Evolutionary conservation across 2,888 invertebrate species (phyloP).

Genomic region (Apotomis turbidana): DNA sequence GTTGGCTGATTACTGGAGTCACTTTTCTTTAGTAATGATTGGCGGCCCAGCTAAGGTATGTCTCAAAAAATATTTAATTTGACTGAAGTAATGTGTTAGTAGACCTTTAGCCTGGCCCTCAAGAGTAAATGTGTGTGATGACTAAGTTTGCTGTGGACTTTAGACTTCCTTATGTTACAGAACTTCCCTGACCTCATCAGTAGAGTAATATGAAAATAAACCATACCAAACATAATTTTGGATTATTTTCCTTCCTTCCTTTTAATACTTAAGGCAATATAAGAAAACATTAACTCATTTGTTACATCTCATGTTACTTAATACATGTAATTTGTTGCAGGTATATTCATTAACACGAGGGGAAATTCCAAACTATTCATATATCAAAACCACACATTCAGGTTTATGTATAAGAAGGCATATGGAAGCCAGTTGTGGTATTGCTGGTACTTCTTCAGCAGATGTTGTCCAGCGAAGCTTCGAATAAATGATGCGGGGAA

Average conservation of each 20-base stretch:
- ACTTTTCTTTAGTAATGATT: no score
- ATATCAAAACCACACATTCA: conserved; percentile 80
- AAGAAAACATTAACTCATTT: conserved; percentile 17
- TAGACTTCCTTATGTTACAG: conserved; percentile 30
- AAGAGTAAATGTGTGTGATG: not conserved
- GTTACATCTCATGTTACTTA: conserved; percentile 46
- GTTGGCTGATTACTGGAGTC: no score
- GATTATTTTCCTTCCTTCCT: conserved; percentile 58
- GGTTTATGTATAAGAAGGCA: conserved; percentile 80
- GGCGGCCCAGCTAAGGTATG: no score
- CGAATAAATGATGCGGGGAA: conserved; percentile 76
- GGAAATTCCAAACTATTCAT: conserved; percentile 80
- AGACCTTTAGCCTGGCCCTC: no score
- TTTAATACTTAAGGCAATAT: conserved; percentile 13
- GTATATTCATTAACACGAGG: conserved; percentile 79
- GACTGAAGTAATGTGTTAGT: no score
- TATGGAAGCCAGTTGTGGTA: conserved; percentile 82
- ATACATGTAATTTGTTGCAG: conserved; percentile 61
- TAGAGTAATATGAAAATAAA: conserved; percentile 19
- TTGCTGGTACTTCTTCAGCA: conserved; percentile 80
- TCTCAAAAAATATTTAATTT: no score
- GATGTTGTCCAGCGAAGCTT: conserved; percentile 78
- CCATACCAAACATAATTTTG: conserved; percentile 37
- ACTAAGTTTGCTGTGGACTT: not conserved
- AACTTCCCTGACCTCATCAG: conserved; percentile 3